Base-by-base conservation (phyloP, 2,888 invertebrate species). In the Troides aeacus region DNA sequence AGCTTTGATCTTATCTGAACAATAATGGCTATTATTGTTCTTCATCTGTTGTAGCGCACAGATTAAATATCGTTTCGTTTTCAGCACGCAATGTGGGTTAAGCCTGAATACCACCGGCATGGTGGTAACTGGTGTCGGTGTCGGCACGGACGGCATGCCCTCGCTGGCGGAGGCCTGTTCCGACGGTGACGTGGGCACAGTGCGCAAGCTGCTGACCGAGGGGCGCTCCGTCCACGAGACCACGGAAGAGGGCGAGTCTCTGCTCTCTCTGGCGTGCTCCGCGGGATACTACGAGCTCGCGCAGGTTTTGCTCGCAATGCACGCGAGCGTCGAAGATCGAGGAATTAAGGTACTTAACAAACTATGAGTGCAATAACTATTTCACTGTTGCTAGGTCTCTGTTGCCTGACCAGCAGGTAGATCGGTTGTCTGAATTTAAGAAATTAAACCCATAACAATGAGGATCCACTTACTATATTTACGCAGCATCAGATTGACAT, bases 231-330 rank as follows among this genome's bases (percentile, higher is more conserved):
- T 98, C 72, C 97, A 98, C 94, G 99, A 99, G 93, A 98, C 98
- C 75, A 98, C 98, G 72, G 99, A 99, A 90, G 99, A 99, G 89
- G 99, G 99, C 76, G 99, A 99, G 91, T 98, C 98, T 82, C 93
- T 99, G 74, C 94, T 99, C 74, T 98, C 98, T 68, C 95, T 99
- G 80, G 99, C 99, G 72, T 99, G 99, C 90, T 98, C 98, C 73
- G 98, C 99, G 73, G 99, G 99, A 64, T 99, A 99, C 93, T 99
- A 97, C 93, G 99, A 99, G 92, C 94, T 99, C 77, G 99, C 98
- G 78, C 98, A 99, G 95, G 98, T 99, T 81, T 93, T 99, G 81
- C 93, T 99, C 81, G 98, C 98, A 67, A 99, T 99, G 98, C 97
- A 98, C 87, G 98, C 99, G 72, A 99, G 98, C 92, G 98, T 99